Evolutionary conservation across 2,888 invertebrate species (phyloP), one percentile per base, ranked within the genome.

Genomic region (Microplitis deprimator): DNA sequence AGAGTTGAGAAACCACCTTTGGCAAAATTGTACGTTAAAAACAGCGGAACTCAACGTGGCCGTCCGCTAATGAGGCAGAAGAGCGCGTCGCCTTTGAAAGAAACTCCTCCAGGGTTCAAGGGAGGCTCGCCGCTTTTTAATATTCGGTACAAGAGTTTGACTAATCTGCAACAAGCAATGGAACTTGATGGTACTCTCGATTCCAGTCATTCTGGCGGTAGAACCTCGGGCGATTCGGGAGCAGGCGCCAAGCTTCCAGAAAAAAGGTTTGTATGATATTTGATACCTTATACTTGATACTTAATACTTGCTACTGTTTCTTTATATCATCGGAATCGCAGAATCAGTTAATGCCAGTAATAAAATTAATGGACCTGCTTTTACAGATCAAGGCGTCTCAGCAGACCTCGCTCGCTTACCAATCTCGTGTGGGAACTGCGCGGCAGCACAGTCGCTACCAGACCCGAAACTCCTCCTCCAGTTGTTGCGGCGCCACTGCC

Each of bases 181-280:
- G 92, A 90, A 89, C 90, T 94, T 61, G 95, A 95, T 87, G 96
- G 96, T 0, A 96, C 96, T n/a, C 91, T 97, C 81, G 96, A 96
- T 87, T 97, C 96, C 60, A 96, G 96, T 88, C 95, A 96, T 90
- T 96, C 96, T 39, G 96, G 96, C 59, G 96, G 96, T 1, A 92
- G 96, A 75, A 96, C 95, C 5, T 96, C 96, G 10, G 96, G 96
- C 1, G 96, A 96, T 89, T 96, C 96, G 5, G 94, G 93, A 0
- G 93, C 93, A 68, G 94, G 94, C 1, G 93, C 94, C 5, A 96
- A 96, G 87, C 92, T 96, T 86, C 96, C 96, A 75, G 96, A 96
- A 87, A 96, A 96, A 88, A 92, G 95, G 86, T 89, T 77, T 60
- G 8, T 13, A 20, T n/a, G 64, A n/a, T 68, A 59, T 61, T 29